These are phyloP conservation scores for Moxostoma hubbsi DNA, from an alignment of 2,797 vertebrate species.

Conservation along the genomic window DNA sequence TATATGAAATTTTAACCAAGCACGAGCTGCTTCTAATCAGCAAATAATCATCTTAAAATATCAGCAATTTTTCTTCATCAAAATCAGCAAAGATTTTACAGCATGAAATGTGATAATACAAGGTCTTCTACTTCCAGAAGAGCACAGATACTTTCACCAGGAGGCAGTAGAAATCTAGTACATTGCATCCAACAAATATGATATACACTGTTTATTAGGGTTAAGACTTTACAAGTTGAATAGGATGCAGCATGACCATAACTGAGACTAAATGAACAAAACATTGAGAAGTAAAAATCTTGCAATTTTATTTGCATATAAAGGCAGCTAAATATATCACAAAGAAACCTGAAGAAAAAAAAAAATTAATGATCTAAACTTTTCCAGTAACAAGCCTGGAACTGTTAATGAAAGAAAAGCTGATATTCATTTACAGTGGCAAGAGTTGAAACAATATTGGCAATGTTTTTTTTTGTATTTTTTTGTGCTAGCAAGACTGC, in stretches of 20 bases:
- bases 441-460: constrained; percentile 89
- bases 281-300: constrained; percentile 90
- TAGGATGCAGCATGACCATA: background rate
- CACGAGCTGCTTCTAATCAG: no score
- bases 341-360: constrained; percentile 92
- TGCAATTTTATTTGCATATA: constrained; percentile 99
- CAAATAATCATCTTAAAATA: no score
- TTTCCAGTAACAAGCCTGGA: constrained; percentile 81
- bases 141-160: no score
- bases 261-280: constrained; percentile 25
- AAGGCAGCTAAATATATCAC: constrained; percentile 99
- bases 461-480: constrained; percentile 82
- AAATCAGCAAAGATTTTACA: no score
- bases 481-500: constrained; percentile 95
- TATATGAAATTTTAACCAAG: no score
- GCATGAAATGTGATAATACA: no score
- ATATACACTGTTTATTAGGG: no score
- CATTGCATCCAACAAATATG: no score
- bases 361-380: constrained; percentile 80
- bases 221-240: no score
- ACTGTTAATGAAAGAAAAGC: constrained; percentile 84
- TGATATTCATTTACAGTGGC: constrained; percentile 90
- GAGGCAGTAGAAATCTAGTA: no score
- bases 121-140: no score
- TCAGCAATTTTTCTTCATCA: no score